Evolutionary conservation across 37 sponge, comb jelly and placozoan species (phyloP).

Genomic region (Oscarella lobularis): DNA sequence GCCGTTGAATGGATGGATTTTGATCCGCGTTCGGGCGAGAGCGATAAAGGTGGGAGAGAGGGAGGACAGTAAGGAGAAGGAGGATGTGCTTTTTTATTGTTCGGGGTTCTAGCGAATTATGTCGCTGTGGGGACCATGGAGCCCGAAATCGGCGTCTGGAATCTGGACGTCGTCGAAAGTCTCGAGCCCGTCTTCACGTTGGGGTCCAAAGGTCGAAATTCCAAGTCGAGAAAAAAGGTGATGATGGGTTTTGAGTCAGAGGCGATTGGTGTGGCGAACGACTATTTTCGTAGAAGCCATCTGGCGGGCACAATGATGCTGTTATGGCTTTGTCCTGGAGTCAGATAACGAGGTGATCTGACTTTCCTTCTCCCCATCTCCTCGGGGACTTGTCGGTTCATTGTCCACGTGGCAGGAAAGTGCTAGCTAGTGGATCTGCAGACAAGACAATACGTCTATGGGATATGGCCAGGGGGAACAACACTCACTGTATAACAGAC

Average conservation of each 20-base stretch:
- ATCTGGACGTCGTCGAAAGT: slow-evolving; percentile 71
- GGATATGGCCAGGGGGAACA: slow-evolving; percentile 52
- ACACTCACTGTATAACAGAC: slow-evolving; percentile 38
- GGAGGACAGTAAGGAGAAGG: no score
- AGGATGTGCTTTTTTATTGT: no score
- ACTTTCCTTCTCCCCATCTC: not conserved
- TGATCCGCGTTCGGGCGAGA: slow-evolving; percentile 43
- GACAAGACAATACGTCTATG: slow-evolving; percentile 74
- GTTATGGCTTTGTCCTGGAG: slow-evolving; percentile 90
- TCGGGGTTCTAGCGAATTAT: slow-evolving; percentile 42
- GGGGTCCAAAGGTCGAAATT: slow-evolving; percentile 35
- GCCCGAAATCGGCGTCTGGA: slow-evolving; percentile 90
- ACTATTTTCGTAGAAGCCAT: not conserved
- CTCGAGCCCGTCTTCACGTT: slow-evolving; percentile 66
- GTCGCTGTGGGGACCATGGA: slow-evolving; percentile 78
- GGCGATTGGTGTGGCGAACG: no score
- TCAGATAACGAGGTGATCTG: slow-evolving; percentile 20
- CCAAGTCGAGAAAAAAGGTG: slow-evolving; percentile 37
- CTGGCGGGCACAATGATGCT: slow-evolving; percentile 67
- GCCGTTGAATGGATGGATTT: slow-evolving; percentile 80
- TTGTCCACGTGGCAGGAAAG: slow-evolving; percentile 33
- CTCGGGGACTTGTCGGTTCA: not conserved
- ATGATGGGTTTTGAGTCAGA: no score
- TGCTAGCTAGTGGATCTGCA: slow-evolving; percentile 89
- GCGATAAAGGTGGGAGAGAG: no score